Percentiles rank a stretch among this genome's conserved stretches.
Conservation (phyloP, 1,140 invertebrate species). For the Papilio dardanus region DNA sequence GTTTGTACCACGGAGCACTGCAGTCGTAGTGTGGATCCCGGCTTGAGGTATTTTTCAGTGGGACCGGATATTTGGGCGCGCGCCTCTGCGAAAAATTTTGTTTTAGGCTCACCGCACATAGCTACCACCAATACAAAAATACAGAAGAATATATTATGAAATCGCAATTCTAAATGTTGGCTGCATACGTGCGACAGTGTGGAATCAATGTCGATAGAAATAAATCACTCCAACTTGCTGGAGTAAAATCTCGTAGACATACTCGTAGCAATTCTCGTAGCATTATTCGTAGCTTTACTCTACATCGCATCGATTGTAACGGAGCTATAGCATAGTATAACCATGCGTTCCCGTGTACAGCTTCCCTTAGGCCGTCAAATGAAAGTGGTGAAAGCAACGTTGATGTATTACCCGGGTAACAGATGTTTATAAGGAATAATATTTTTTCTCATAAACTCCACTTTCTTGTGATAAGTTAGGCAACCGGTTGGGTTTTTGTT, state of each 20-base stretch:
- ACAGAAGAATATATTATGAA: too few relatives aligned
- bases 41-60: slow-evolving; percentile 92
- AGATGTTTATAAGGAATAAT: slow-evolving; percentile 27
- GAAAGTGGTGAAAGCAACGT: slow-evolving; percentile 16
- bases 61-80: slow-evolving; percentile 92
- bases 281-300: neutral
- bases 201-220: too few relatives aligned
- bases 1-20: slow-evolving; percentile 92
- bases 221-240: too few relatives aligned
- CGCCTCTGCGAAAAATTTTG: slow-evolving; percentile 87
- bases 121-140: neutral
- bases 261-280: too few relatives aligned
- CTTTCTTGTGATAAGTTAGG: slow-evolving; percentile 1
- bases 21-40: slow-evolving; percentile 90
- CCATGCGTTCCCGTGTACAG: neutral
- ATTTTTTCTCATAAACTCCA: slow-evolving; percentile 27
- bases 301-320: neutral
- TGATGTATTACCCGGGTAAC: slow-evolving; percentile 33
- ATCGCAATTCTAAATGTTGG: neutral
- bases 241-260: too few relatives aligned
- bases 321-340: neutral
- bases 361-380: slow-evolving; percentile 6
- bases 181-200: neutral
- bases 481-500: neutral
- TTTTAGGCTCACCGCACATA: slow-evolving; percentile 8